Percentiles rank a stretch among this genome's conserved stretches.
These are phyloP conservation scores for Sinella curviseta DNA, from an alignment of 1,140 invertebrate species.

Conservation along the genomic window DNA sequence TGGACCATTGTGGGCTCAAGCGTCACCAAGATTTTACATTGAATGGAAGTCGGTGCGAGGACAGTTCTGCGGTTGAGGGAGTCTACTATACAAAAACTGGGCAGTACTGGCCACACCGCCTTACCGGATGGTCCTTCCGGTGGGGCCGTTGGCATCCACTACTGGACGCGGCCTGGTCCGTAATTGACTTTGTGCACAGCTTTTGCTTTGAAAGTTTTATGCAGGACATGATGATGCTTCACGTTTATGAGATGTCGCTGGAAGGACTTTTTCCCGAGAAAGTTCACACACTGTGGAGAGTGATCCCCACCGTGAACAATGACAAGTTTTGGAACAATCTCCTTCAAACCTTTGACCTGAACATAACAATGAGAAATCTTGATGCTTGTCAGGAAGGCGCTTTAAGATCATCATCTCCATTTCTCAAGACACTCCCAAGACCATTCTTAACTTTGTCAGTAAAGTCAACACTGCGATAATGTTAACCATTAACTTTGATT, in stretches of 20 bases:
- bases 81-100: not conserved
- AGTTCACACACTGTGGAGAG: not conserved
- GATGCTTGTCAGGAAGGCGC: not conserved
- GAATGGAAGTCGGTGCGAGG: not conserved
- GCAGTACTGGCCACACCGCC: not conserved
- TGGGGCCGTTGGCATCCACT: not conserved
- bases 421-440: not conserved
- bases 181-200: slow-evolving; percentile 7
- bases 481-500: not conserved
- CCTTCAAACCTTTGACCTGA: not conserved
- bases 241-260: not conserved
- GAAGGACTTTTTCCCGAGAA: not conserved
- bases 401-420: not conserved
- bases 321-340: slow-evolving; percentile 25
- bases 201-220: slow-evolving; percentile 21
- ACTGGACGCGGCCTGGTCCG: not conserved
- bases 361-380: slow-evolving; percentile 16
- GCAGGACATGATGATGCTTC: not conserved
- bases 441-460: not conserved
- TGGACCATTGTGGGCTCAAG: not conserved
- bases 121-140: not conserved
- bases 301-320: not conserved
- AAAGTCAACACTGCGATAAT: no score
- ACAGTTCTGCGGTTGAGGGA: not conserved
- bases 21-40: not conserved